A percentile compares a stretch with the other conserved stretches of the same genome.
phyloP scores from a whole-genome alignment of 2,113 vertebrate genomes.

The Sinocyclocheilus maitianheensis region DNA sequence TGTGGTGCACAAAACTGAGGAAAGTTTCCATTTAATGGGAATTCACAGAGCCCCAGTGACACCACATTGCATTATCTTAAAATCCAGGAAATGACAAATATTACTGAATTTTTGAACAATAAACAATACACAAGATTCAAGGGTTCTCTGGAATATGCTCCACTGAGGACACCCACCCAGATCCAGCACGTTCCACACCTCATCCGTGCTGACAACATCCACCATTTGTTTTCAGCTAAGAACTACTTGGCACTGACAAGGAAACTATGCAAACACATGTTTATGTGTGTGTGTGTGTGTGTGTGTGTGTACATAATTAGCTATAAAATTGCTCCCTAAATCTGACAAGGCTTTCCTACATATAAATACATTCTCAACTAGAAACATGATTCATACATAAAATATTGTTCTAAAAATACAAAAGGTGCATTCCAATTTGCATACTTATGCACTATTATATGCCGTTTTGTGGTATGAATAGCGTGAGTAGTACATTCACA shows the following conservation, averaged over 20 bases:
- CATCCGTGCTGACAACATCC: conserved; percentile 67
- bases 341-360: neutral
- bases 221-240: conserved; percentile 75
- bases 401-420: neutral
- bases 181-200: neutral
- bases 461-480: neutral
- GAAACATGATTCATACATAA: neutral
- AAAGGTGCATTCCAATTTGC: neutral
- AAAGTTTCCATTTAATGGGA: neutral
- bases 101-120: conserved; percentile 40
- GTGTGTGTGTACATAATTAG: neutral
- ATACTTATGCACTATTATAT: neutral
- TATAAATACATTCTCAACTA: neutral
- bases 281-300: neutral
- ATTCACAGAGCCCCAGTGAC: neutral
- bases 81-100: conserved; percentile 14
- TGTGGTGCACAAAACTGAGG: neutral
- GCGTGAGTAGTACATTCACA: neutral
- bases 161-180: conserved; percentile 31
- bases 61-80: neutral
- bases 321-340: neutral
- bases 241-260: conserved; percentile 68
- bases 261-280: conserved; percentile 58
- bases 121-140: neutral
- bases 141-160: conserved; percentile 24